Conservation (phyloP, 2,797 vertebrate genomes). For the Acanthiza pusilla region DNA sequence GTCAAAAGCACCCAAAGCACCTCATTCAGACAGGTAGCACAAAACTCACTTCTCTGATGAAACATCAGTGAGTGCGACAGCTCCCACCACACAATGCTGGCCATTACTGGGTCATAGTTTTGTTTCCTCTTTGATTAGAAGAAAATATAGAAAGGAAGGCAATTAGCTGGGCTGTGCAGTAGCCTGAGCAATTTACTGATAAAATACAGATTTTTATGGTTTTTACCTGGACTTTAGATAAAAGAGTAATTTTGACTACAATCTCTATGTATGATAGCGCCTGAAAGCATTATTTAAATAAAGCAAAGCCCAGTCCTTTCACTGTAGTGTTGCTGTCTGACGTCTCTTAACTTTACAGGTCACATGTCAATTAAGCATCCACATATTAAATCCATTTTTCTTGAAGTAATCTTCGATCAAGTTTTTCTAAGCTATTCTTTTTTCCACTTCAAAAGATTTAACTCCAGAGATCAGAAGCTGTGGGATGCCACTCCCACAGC, state of each 20-base stretch:
- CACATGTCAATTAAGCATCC: background rate
- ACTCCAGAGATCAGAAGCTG: slow-evolving; percentile 18
- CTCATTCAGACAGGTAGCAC: background rate
- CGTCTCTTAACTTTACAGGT: background rate
- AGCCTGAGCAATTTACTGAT: background rate
- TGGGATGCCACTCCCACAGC: background rate
- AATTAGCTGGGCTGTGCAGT: background rate
- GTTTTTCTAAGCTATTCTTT: slow-evolving; percentile 14
- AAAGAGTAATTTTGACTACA: background rate
- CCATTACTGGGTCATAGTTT: background rate
- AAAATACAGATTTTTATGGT: background rate
- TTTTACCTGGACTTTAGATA: background rate
- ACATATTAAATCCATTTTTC: slow-evolving; percentile 22
- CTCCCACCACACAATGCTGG: background rate
- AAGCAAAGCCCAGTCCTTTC: background rate
- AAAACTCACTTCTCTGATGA: background rate
- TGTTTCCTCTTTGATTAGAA: background rate
- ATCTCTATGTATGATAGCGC: background rate
- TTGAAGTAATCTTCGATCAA: background rate
- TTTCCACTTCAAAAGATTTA: slow-evolving; percentile 40
- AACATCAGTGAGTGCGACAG: background rate
- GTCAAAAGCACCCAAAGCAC: too few relatives aligned
- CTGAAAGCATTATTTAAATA: slow-evolving; percentile 9
- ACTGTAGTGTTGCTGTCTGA: background rate
- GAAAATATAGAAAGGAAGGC: background rate